Evolutionary conservation across 2,113 vertebrate species (phyloP).

Genomic region (Tichodroma muraria): DNA sequence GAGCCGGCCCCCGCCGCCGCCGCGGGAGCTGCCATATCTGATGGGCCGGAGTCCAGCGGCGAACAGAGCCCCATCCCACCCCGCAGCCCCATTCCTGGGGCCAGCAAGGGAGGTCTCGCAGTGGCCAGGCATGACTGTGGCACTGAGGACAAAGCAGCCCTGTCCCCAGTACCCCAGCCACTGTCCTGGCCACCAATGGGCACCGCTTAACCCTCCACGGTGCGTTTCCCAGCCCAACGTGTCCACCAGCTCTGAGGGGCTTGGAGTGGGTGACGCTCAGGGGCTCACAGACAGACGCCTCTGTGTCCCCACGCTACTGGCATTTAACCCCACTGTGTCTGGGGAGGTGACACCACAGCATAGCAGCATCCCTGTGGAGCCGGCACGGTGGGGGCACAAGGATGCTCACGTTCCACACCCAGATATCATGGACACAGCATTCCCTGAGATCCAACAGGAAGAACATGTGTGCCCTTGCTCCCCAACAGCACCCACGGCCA

Average conservation of each 20-base stretch:
- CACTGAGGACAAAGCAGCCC: background rate
- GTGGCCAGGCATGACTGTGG: background rate
- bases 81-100: background rate
- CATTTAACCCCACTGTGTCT: background rate
- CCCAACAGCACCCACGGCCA: fast-evolving
- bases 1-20: background rate
- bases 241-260: background rate
- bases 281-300: background rate
- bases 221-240: fast-evolving
- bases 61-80: background rate
- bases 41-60: background rate
- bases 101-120: background rate
- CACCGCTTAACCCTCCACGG: background rate
- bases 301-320: background rate
- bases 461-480: fast-evolving
- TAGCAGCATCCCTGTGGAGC: fast-evolving
- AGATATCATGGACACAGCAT: fast-evolving
- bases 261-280: background rate
- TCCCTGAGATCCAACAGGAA: background rate
- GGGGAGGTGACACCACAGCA: background rate
- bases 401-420: background rate
- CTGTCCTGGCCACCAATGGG: background rate
- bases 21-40: background rate
- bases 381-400: fast-evolving
- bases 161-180: background rate